Evolutionary conservation across 2,797 vertebrate species (phyloP).

Genomic region (Smutsia gigantea): DNA sequence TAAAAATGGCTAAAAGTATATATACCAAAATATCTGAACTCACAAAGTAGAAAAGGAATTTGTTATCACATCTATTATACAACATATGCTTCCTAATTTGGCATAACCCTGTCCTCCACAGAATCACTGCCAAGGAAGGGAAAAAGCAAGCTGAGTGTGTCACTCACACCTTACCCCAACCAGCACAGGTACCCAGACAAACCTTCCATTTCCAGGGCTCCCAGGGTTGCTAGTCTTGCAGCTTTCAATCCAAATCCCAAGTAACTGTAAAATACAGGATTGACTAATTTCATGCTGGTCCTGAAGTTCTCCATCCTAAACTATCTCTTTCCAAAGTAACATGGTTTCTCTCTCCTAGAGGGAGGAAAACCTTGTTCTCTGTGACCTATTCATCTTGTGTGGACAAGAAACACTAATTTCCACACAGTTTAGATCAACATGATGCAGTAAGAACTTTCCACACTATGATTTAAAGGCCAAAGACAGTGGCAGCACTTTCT

Average conservation of each 20-base stretch:
- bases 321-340: slow-evolving; percentile 7
- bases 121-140: not conserved
- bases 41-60: not conserved
- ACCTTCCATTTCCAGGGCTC: slow-evolving; percentile 95
- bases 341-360: slow-evolving; percentile 2
- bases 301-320: slow-evolving; percentile 5
- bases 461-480: not conserved
- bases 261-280: slow-evolving; percentile 89
- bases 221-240: slow-evolving; percentile 94
- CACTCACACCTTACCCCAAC: not conserved
- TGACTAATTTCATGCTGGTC: slow-evolving; percentile 11
- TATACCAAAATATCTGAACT: not conserved
- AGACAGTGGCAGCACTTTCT: not conserved
- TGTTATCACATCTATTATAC: not conserved
- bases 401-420: not conserved
- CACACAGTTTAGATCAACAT: not conserved
- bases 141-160: not conserved
- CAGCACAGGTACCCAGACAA: slow-evolving; percentile 69
- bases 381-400: not conserved
- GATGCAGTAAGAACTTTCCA: slow-evolving; percentile 18
- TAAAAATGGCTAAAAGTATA: slow-evolving; percentile 3
- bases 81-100: not conserved
- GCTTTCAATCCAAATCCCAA: slow-evolving; percentile 96
- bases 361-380: slow-evolving; percentile 29
- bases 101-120: not conserved